phyloP scores from a whole-genome alignment of 2,888 invertebrate genomes.

The Selenia dentaria region DNA sequence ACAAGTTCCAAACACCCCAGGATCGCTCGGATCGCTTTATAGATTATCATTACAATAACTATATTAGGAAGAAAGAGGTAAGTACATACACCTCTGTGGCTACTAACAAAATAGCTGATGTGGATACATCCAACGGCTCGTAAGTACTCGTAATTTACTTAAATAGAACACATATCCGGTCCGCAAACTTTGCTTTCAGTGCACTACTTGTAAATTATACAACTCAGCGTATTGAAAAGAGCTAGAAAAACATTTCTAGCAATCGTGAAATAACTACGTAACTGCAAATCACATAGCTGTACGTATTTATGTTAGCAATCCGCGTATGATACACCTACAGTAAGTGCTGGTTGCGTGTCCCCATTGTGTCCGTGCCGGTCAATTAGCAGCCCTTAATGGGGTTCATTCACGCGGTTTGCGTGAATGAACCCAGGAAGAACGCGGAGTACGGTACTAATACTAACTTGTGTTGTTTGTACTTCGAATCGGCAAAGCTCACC shows the following conservation, averaged over 20 bases:
- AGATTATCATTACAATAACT: too few species aligned
- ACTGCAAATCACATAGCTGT: constrained; percentile 30
- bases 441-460: constrained; percentile 14
- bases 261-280: constrained; percentile 1
- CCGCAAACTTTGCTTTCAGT: too few species aligned
- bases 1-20: neutral
- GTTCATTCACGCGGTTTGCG: constrained; percentile 63
- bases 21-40: too few species aligned
- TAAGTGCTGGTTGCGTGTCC: constrained; percentile 51
- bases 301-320: constrained; percentile 34
- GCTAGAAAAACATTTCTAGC: neutral
- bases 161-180: too few species aligned
- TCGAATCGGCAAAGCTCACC: too few species aligned
- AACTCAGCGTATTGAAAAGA: neutral
- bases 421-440: constrained; percentile 55
- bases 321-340: constrained; percentile 30
- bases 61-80: too few species aligned
- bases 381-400: constrained; percentile 75
- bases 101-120: too few species aligned
- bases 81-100: too few species aligned
- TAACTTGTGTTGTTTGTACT: too few species aligned
- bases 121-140: too few species aligned
- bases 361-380: constrained; percentile 57
- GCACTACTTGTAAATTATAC: too few species aligned
- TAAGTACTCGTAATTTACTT: too few species aligned